phyloP scores from a whole-genome alignment of 2,888 invertebrate genomes.

The Caenorhabditis drosophilae region DNA sequence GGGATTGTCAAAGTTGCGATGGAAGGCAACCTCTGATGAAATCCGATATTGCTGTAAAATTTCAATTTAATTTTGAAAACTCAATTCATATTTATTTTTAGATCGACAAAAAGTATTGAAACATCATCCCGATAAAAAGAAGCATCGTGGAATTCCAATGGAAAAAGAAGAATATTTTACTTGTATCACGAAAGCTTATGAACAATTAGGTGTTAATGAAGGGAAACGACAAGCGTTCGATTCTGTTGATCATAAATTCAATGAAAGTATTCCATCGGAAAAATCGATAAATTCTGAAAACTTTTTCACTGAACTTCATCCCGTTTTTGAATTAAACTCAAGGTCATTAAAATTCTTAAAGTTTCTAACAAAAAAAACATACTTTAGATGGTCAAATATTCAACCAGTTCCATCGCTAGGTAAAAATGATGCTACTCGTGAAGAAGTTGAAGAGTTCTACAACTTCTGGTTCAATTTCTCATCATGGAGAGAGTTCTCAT shows the following conservation, averaged over 20 bases:
- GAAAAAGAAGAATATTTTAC: conserved; percentile 95
- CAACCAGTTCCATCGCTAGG: conserved; percentile 84
- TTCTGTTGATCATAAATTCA: conserved; percentile 92
- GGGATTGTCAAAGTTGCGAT: conserved; percentile 83
- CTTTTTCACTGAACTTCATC: conserved; percentile 76
- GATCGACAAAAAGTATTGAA: conserved; percentile 83
- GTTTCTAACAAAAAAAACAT: not conserved
- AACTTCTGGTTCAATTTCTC: conserved; percentile 95
- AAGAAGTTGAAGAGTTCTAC: conserved; percentile 91
- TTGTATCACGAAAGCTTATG: conserved; percentile 83
- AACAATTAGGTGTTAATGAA: conserved; percentile 60
- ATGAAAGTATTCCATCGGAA: conserved; percentile 82
- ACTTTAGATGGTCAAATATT: conserved; percentile 84
- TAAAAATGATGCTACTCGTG: conserved; percentile 79
- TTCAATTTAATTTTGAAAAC: conserved; percentile 8
- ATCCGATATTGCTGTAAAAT: conserved; percentile 89
- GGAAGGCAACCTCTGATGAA: conserved; percentile 87
- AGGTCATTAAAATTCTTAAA: conserved; percentile 67
- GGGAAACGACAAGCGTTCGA: conserved; percentile 87
- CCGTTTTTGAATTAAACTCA: conserved; percentile 73
- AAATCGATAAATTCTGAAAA: conserved; percentile 74
- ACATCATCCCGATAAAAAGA: conserved; percentile 97
- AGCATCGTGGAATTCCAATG: conserved; percentile 75
- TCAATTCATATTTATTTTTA: conserved; percentile 60
- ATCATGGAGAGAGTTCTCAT: conserved; percentile 97